phyloP scores from a whole-genome alignment of 2,797 vertebrate genomes.

The Melanotaenia trifasciata region DNA sequence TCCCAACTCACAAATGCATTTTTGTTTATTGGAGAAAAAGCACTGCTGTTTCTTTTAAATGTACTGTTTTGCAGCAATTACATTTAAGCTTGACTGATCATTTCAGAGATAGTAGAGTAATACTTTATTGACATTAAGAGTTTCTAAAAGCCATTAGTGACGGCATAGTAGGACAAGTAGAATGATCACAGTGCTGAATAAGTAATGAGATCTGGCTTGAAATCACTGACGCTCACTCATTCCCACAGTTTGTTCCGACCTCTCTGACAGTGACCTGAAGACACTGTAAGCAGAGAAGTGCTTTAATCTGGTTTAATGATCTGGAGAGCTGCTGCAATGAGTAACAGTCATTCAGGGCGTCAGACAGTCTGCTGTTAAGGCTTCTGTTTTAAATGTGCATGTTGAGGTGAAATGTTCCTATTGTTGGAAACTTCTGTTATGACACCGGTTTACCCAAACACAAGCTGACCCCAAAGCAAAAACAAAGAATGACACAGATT shows the following conservation, averaged over 20 bases:
- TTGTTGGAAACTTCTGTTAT: constrained; percentile 16
- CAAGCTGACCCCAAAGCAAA: constrained; percentile 24
- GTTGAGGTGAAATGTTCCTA: constrained; percentile 34
- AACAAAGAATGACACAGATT: constrained; percentile 7
- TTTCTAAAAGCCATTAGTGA: background rate
- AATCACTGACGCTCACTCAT: constrained; percentile 9
- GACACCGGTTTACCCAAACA: constrained; percentile 40
- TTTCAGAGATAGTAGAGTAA: background rate
- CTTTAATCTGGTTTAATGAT: constrained; percentile 60
- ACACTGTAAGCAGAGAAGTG: constrained; percentile 14
- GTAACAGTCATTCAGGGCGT: constrained; percentile 39
- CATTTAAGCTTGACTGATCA: background rate
- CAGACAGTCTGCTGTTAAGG: constrained; percentile 55
- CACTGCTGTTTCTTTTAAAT: background rate
- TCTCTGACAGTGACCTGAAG: constrained; percentile 17
- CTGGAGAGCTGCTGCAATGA: constrained; percentile 34
- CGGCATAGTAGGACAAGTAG: constrained; percentile 11
- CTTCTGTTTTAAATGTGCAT: constrained; percentile 35
- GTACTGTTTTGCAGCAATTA: background rate
- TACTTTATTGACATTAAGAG: background rate
- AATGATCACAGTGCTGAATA: background rate
- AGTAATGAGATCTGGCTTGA: constrained; percentile 3
- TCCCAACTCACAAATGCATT: background rate
- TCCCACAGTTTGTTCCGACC: constrained; percentile 22
- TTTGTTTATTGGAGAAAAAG: background rate